Evolutionary conservation across 37 sponge, comb jelly and placozoan species (phyloP).

Genomic region (Haliclona indistincta): DNA sequence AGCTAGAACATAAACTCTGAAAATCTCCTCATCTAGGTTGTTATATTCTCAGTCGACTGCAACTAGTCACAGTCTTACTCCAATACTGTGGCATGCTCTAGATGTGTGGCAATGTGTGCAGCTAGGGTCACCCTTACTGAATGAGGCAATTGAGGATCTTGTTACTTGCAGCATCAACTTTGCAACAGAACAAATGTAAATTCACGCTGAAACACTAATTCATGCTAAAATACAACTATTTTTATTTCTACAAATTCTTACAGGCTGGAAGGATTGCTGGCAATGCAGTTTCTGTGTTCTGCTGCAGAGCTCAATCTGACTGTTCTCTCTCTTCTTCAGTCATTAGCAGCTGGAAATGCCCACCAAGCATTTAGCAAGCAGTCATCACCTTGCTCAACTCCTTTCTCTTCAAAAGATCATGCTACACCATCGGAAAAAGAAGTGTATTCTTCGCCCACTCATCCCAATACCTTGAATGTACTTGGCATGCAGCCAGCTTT

Average conservation of each 20-base stretch:
- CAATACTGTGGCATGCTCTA: constrained; percentile 77
- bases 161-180: constrained; percentile 41
- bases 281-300: constrained; percentile 56
- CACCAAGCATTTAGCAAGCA: too few species aligned
- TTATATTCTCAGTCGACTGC: too few species aligned
- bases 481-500: constrained; percentile 70
- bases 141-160: constrained; percentile 49
- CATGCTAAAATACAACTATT: background rate
- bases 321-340: constrained; percentile 60
- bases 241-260: background rate
- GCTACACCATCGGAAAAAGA: background rate
- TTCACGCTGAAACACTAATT: background rate
- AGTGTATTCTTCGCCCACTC: background rate
- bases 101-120: constrained; percentile 58
- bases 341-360: constrained; percentile 43
- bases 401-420: too few species aligned
- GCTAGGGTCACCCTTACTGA: constrained; percentile 4
- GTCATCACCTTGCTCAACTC: too few species aligned
- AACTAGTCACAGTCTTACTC: constrained; percentile 1
- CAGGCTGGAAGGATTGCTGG: constrained; percentile 67
- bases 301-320: constrained; percentile 41
- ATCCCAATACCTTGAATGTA: constrained; percentile 44
- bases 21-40: too few species aligned
- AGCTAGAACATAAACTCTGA: too few species aligned
- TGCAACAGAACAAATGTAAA: constrained; percentile 37